A percentile compares a stretch with the other conserved stretches of the same genome.
Evolutionary conservation across 2,888 invertebrate genomes (phyloP).

Genomic region (Anticlea derivata): DNA sequence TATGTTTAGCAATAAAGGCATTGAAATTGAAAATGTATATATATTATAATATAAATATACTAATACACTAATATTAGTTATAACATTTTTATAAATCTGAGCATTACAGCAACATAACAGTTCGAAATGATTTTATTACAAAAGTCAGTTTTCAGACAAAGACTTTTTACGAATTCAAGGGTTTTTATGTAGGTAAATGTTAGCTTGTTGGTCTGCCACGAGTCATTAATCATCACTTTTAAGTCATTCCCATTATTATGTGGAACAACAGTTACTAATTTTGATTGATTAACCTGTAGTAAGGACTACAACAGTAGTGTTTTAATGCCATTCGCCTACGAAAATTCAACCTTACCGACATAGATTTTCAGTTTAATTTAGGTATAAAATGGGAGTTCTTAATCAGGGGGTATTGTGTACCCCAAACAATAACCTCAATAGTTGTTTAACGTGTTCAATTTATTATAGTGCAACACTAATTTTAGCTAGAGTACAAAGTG

Average conservation of each 20-base stretch:
- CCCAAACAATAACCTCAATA: constrained; percentile 22
- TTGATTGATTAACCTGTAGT: constrained; percentile 35
- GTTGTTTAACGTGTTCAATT: constrained; percentile 25
- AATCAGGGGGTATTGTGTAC: constrained; percentile 17
- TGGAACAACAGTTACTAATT: constrained; percentile 31
- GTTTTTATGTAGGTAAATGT: no score
- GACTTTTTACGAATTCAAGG: no score
- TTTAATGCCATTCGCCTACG: neutral
- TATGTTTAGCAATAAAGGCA: no score
- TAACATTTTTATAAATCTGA: no score
- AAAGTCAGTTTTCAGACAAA: no score
- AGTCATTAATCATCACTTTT: constrained; percentile 38
- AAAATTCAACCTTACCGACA: neutral
- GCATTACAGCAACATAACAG: no score
- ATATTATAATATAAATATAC: no score
- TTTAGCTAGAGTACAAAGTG: neutral
- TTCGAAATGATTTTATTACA: no score
- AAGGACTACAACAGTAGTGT: neutral
- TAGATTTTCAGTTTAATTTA: constrained; percentile 1
- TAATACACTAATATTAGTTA: no score
- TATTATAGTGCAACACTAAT: neutral
- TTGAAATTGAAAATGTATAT: no score
- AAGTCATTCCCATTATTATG: constrained; percentile 29
- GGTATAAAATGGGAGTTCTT: neutral
- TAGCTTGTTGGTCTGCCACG: neutral